Evolutionary conservation across 1,140 invertebrate species (phyloP), one percentile per base, ranked within the genome.

Genomic region (Drosophila equinoxialis): DNA sequence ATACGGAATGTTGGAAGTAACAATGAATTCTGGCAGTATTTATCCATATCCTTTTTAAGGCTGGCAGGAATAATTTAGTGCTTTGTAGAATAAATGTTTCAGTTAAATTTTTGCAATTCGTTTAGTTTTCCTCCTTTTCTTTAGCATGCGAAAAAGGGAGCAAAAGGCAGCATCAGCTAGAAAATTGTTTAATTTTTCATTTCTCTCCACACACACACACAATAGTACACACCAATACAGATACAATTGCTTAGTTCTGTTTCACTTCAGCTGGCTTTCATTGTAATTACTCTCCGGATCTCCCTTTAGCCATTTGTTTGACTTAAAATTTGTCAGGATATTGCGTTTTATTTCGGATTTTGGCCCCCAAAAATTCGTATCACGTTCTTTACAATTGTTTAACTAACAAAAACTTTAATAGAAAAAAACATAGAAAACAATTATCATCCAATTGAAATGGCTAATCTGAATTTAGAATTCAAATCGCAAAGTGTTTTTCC

Each of bases 121-220:
- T 87, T 87, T 77, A 70, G 72, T 68, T 62, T 41, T 30, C 35
- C n/a, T 55, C 20, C 6, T 20, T 26, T 57, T 57, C 30, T 57
- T 54, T 35, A 37, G 11, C 48, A 14, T 10, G 7, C 20, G 30
- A 14, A 5, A 61, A 61, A 8, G 8, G 26, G 54, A 70, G 60
- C 45, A 30, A 26, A 54, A 23, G 54, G 20, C 70, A 79, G 42
- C 66, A 58, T 41, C 45, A 81, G 75, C 70, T 65, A 33, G 67
- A 39, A 89, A 89, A 89, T 89, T 89, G 84, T 89, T 89, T 87
- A 89, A 89, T 89, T 89, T 89, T 89, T 89, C 85, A 89, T 89
- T 78, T 37, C 35, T 79, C 67, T 68, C 55, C 14, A 57, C 35
- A 72, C 42, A 66, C 48, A 66, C 17, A 13, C 8, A 37, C 35